A percentile compares a stretch with the other conserved stretches of the same genome.
Evolutionary conservation across 2,888 invertebrate species (phyloP).

Genomic region (Tipula helvola): DNA sequence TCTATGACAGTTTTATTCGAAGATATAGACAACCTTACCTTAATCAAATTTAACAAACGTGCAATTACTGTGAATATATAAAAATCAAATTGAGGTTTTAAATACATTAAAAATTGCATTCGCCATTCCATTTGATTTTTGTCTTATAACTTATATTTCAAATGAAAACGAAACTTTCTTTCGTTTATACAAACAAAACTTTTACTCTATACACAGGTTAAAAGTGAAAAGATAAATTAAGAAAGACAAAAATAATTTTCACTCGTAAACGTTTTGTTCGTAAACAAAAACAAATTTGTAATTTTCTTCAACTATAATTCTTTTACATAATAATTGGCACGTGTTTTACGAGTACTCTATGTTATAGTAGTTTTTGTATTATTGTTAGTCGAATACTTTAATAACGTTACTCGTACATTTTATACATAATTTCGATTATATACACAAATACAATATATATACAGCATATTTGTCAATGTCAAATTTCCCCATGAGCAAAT

Average conservation of each 20-base stretch:
- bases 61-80: too few species aligned
- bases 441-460: background rate
- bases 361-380: background rate
- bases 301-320: background rate
- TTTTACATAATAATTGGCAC: background rate
- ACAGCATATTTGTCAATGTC: background rate
- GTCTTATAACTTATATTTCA: background rate
- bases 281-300: background rate
- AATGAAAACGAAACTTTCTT: background rate
- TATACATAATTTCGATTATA: background rate
- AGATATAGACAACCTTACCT: too few species aligned
- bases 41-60: too few species aligned
- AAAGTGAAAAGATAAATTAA: background rate
- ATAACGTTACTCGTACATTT: background rate
- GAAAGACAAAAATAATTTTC: background rate
- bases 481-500: background rate
- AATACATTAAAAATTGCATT: too few species aligned
- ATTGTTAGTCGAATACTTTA: background rate
- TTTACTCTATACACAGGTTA: background rate
- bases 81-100: too few species aligned
- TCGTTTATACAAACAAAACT: background rate
- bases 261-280: background rate
- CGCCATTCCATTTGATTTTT: background rate
- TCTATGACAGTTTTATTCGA: too few species aligned
- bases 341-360: background rate